Conservation (phyloP, 1,140 invertebrate genomes). For the Doryteuthis pealeii region DNA sequence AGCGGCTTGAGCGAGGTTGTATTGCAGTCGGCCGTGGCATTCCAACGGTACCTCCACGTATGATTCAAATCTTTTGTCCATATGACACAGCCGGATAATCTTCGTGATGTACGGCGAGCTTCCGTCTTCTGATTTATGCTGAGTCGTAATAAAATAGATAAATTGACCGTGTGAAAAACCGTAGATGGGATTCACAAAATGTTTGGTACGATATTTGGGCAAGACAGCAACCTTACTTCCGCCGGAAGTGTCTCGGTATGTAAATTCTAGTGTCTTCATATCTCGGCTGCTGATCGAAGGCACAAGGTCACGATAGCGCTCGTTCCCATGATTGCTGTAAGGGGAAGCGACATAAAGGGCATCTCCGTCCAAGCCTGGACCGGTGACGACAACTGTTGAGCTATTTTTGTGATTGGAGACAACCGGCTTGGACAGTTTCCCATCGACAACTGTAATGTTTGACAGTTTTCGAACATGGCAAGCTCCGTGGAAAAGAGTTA, state of each 20-base stretch:
- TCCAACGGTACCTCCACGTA: conserved; percentile 97
- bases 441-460: conserved; percentile 83
- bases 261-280: conserved; percentile 87
- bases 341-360: conserved; percentile 95
- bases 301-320: conserved; percentile 71
- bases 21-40: conserved; percentile 74
- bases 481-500: conserved; percentile 82
- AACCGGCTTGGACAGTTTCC: conserved; percentile 83
- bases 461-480: conserved; percentile 84
- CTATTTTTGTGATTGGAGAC: conserved; percentile 92
- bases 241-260: conserved; percentile 70
- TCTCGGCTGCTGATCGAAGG: conserved; percentile 90
- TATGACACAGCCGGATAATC: conserved; percentile 92
- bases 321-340: conserved; percentile 64
- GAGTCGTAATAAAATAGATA: conserved; percentile 94
- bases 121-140: conserved; percentile 69
- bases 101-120: conserved; percentile 77
- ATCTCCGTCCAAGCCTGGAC: conserved; percentile 82
- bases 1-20: conserved; percentile 89
- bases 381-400: conserved; percentile 94
- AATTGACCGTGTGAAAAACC: conserved; percentile 95
- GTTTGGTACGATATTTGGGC: conserved; percentile 26
- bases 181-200: conserved; percentile 85
- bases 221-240: conserved; percentile 30
- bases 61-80: conserved; percentile 94